Evolutionary conservation across 2,113 vertebrate genomes (phyloP), one percentile per base, ranked within the genome.

Genomic region (Machaerirhynchus nigripectus): DNA sequence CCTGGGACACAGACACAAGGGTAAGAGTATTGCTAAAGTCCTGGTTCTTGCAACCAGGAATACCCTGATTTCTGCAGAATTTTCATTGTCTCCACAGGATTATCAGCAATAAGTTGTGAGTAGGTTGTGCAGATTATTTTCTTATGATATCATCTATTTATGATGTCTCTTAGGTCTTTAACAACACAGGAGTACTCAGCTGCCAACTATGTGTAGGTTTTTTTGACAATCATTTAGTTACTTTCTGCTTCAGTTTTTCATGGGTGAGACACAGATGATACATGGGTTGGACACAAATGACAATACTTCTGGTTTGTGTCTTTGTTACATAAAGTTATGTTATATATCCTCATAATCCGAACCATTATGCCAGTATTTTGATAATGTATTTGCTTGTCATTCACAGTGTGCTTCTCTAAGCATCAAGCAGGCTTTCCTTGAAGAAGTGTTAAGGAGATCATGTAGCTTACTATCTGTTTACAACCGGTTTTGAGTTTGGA

Each of bases 1-100:
- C 77, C 99, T 99, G 59, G 7, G 23, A n/a, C 40, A 56, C 61
- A n/a, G 2, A 60, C 13, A 24, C 1, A 52, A 9, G n/a, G 9
- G 49, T 5, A 13, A 1, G 0, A 40, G 35, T 17, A 10, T 31
- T 63, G 46, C 44, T 65, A 17, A 40, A 65, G 15, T 52, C n/a
- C 42, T 39, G 49, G 2, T 82, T 85, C 33, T 23, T 83, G 30
- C 24, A 46, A 10, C 19, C 53, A 73, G 61, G 7, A 46, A 12
- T 39, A 18, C 7, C 19, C 8, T 30, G 12, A 42, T 67, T 65
- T 28, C 33, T 11, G 53, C n/a, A 42, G n/a, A 24, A 28, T 81
- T 56, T 53, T 93, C 13, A 7, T 10, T 64, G 46, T 84, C 21
- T 59, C 63, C 24, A 18, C 16, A 24, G 10, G 9, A 9, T 82